A percentile compares a stretch with the other conserved stretches of the same genome.
phyloP scores from a whole-genome alignment of 2,888 invertebrate species.

The Zaprionus bogoriensis region DNA sequence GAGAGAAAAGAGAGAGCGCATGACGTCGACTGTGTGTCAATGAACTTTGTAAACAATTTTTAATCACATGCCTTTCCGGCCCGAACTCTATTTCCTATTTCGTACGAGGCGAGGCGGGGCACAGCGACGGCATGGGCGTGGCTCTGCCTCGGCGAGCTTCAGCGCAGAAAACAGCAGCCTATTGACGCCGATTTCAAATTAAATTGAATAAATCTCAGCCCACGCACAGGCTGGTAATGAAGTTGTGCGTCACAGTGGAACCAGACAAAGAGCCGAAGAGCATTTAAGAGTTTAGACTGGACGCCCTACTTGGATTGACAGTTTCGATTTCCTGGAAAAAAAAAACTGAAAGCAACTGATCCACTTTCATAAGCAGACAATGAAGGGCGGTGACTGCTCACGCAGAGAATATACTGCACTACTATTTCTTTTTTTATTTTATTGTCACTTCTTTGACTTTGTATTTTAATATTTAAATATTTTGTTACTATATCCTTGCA shows the following conservation, averaged over 20 bases:
- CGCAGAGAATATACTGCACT: too few species aligned
- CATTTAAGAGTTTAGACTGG: too few species aligned
- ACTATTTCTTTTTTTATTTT: too few species aligned
- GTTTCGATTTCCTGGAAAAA: neutral
- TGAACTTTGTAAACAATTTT: conserved; percentile 78
- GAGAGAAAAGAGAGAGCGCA: neutral
- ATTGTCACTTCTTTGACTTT: too few species aligned
- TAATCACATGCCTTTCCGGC: conserved; percentile 65
- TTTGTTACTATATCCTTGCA: too few species aligned
- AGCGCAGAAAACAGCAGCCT: conserved; percentile 28
- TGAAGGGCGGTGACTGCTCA: too few species aligned
- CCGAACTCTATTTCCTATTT: conserved; percentile 18
- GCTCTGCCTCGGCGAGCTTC: neutral
- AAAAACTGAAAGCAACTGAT: neutral
- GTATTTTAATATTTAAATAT: too few species aligned
- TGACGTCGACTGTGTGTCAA: conserved; percentile 52
- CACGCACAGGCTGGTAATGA: conserved; percentile 58
- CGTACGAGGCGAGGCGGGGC: neutral
- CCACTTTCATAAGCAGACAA: neutral
- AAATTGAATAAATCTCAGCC: conserved; percentile 74
- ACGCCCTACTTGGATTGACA: neutral
- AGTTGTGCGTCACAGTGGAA: conserved; percentile 41
- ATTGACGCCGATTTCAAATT: conserved; percentile 70
- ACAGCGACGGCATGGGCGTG: neutral
- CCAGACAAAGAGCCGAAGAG: neutral